Base-by-base conservation (phyloP, 2,113 vertebrate genomes). In the Ctenodactylus gundi region DNA sequence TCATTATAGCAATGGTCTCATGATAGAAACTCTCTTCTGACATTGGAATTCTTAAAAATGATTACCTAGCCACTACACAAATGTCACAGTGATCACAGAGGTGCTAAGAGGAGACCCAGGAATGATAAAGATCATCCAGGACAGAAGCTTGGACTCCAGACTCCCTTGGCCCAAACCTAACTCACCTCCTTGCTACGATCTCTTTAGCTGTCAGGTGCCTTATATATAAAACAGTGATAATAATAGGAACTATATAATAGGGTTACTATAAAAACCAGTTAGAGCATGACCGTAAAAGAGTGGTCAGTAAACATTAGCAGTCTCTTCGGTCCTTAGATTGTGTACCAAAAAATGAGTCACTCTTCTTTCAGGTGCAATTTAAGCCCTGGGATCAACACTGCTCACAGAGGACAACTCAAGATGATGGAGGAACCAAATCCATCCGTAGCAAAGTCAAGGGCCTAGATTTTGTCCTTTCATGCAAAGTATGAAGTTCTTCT, bases 21-120 rank as follows among this genome's bases (percentile, higher is more conserved):
- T 39, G 92, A 94, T 20, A 96, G 39, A 76, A 94, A 46, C 23
- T 93, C 87, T 95, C 89, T 75, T 93, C 82, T 94, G 90, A 97
- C 85, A 93, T 41, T 83, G 85, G 41, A 78, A 93, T 93, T 90
- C 90, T 95, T 94, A 78, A 68, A 91, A 96, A 89, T 94, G 78
- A 95, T 94, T 64, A 82, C 88, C 90, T 88, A 18, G 11, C 27
- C 81, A 57, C 4, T 20, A 53, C 1, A 1, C 51, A 89, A 73
- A 92, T 57, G 82, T 85, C 51, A 31, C 55, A 17, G 31, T 57
- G 21, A 27, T 93, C 85, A 83, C 94, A 25, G 31, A 6, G 34
- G 14, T n/a, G 31, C 67, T 41, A 51, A 93, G 55, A 41, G 55
- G 60, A n/a, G 11, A 31, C 70, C 75, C 14, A 67, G 57, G 68